Base-by-base conservation (phyloP, 2,797 vertebrate species). In the Champsocephalus gunnari region DNA sequence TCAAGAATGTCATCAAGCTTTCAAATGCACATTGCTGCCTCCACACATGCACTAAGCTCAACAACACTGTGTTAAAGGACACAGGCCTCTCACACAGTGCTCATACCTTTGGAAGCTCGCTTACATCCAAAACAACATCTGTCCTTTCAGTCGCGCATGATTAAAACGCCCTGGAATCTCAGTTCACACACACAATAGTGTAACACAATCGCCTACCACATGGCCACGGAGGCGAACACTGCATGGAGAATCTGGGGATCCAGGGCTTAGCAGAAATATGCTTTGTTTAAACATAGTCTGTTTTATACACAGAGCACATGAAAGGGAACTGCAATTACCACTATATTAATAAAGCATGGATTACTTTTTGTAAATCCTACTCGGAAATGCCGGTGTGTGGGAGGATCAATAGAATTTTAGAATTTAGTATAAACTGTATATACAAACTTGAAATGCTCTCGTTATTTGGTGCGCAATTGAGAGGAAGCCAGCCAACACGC, bases 121-220 rank as follows among this genome's bases (percentile, higher is more conserved):
- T 82, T 64, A 69, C 64, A 81, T 88, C 85, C 77, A 90, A 90
- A 92, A 85, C 91, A 92, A 89, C 88, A 94, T 91, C 89, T 92
- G 88, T 86, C 84, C 82, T 86, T 81, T 87, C 77, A 71, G 79
- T 87, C 57, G 43, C 53, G 77, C 79, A 73, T 82, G 87, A 92
- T 85, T 85, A 86, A 82, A 85, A 89, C 71, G 24, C 77, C 17
- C 85, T 77, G 77, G 75, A 86, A 86, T 90, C 79, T 79, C 53
- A 24, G 66, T 51, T 80, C 75, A 59, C 68, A 57, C 73, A 41
- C 82, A 9, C 54, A 84, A 47, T 54, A 19, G 47, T 71, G 87
- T 85, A 91, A 93, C 80, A 82, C 54, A 84, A 92, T 90, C 88
- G 75, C 54, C 71, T 28, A 68, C 53, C 91, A 86, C 87, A 83